These are phyloP conservation scores for Carassius auratus DNA, from an alignment of 2,113 vertebrate species.

Conservation along the genomic window DNA sequence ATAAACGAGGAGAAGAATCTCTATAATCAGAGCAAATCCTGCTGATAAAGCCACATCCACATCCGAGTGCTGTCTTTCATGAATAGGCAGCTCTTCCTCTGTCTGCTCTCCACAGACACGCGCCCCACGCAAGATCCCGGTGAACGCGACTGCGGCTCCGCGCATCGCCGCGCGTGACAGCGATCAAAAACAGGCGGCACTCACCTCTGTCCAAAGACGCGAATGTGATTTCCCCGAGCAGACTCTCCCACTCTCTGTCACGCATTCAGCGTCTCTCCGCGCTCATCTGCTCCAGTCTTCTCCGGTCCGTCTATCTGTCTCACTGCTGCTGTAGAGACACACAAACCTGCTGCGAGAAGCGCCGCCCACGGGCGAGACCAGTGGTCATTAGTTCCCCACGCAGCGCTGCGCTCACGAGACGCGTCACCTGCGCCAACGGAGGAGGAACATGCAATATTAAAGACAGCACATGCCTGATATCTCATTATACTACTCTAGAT, in stretches of 20 bases:
- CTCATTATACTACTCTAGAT: not conserved
- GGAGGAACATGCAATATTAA: constrained; percentile 20
- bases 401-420: constrained; percentile 24
- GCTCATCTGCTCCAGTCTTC: constrained; percentile 50
- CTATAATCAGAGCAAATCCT: not conserved
- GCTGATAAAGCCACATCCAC: constrained; percentile 22
- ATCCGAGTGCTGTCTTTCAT: constrained; percentile 2
- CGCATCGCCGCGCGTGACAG: too few species aligned
- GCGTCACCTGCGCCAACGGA: constrained; percentile 35
- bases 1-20: not conserved
- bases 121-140: constrained; percentile 17
- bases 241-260: not conserved
- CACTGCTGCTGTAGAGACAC: constrained; percentile 69
- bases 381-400: constrained; percentile 52
- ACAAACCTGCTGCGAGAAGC: constrained; percentile 67
- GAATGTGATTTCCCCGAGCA: not conserved
- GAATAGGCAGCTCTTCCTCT: not conserved
- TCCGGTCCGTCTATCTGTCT: constrained; percentile 51
- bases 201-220: constrained; percentile 45
- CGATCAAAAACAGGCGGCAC: not conserved
- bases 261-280: constrained; percentile 40
- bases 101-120: constrained; percentile 13
- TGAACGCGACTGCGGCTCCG: too few species aligned
- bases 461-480: not conserved
- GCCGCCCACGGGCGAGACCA: constrained; percentile 62